Evolutionary conservation across 2,888 invertebrate genomes (phyloP).

Genomic region (Chymomyza fuscimana): DNA sequence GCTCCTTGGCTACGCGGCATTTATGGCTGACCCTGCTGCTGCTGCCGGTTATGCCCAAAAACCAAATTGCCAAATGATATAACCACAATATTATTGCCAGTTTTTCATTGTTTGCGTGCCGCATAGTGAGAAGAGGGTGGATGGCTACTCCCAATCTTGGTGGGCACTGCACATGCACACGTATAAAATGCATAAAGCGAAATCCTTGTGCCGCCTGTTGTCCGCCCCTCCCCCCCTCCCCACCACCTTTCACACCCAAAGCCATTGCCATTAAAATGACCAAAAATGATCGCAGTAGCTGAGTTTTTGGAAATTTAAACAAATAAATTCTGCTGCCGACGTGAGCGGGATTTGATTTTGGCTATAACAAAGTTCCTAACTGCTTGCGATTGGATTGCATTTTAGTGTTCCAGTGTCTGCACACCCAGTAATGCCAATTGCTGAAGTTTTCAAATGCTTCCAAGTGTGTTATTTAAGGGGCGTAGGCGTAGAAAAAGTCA

Average conservation of each 20-base stretch:
- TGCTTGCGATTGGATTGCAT: not conserved
- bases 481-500: no score
- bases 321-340: constrained; percentile 26
- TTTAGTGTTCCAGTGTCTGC: not conserved
- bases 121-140: not conserved
- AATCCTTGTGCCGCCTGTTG: constrained; percentile 2
- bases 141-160: not conserved
- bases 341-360: constrained; percentile 7
- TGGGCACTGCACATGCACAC: constrained; percentile 15
- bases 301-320: constrained; percentile 33
- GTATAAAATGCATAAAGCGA: constrained; percentile 42
- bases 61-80: constrained; percentile 58
- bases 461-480: no score
- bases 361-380: not conserved
- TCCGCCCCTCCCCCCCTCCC: no score
- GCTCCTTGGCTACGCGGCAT: constrained; percentile 4
- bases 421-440: not conserved
- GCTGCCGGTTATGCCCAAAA: constrained; percentile 33
- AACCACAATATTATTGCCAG: constrained; percentile 49
- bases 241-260: no score
- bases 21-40: constrained; percentile 29
- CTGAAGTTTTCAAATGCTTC: not conserved
- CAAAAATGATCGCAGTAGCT: constrained; percentile 38
- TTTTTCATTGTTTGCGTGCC: constrained; percentile 38
- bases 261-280: constrained; percentile 26